Evolutionary conservation across 2,888 invertebrate genomes (phyloP).

Genomic region (Euzetes globulus): DNA sequence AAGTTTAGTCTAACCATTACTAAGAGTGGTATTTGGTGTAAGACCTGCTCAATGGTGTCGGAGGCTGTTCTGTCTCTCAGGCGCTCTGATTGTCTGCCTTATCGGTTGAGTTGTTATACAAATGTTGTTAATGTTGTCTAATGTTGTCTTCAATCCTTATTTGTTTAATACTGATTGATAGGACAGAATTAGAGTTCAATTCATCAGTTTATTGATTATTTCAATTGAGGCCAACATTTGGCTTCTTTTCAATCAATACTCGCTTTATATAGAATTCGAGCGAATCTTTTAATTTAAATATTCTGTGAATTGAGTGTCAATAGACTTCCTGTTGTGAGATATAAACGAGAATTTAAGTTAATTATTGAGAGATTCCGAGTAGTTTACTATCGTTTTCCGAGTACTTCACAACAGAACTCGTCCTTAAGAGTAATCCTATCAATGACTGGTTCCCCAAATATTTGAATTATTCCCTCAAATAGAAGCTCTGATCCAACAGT

Average conservation of each 20-base stretch:
- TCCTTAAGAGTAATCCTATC: not conserved
- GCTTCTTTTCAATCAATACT: not conserved
- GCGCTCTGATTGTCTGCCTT: not conserved
- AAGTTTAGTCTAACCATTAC: conserved; percentile 18
- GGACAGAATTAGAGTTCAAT: not conserved
- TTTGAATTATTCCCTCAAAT: conserved; percentile 12
- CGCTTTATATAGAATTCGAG: not conserved
- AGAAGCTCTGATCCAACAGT: not conserved
- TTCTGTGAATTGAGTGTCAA: conserved; percentile 3
- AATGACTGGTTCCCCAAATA: conserved; percentile 24
- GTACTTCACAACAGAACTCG: not conserved
- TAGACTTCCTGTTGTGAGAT: not conserved
- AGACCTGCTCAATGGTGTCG: not conserved
- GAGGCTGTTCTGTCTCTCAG: not conserved
- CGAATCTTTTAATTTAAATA: conserved; percentile 7
- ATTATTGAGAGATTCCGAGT: conserved; percentile 15
- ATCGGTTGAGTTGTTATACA: conserved; percentile 19
- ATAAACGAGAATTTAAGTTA: conserved; percentile 19
- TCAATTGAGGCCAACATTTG: not conserved
- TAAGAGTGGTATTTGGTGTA: not conserved
- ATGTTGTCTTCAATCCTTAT: not conserved
- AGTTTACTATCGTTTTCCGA: not conserved
- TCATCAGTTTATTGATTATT: not conserved
- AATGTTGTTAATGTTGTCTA: not conserved
- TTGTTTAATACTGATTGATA: conserved; percentile 21